These are phyloP conservation scores for Aproaerema taeniolella DNA, from an alignment of 2,888 invertebrate species.

Conservation along the genomic window DNA sequence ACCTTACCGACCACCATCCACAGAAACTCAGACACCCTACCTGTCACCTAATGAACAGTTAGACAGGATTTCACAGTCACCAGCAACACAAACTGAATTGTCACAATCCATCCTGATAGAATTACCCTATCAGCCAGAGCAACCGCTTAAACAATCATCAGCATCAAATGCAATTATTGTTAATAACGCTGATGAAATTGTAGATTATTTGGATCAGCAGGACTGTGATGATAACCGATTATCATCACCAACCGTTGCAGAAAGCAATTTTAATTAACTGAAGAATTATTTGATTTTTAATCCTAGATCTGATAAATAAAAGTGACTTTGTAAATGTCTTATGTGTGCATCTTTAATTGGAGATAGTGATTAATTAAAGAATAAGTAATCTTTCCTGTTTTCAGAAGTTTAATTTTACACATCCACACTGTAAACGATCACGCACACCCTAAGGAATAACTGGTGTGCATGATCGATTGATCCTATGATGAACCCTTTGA, in stretches of 20 bases:
- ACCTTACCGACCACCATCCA: neutral
- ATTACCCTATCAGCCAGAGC: neutral
- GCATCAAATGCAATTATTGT: neutral
- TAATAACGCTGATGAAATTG: neutral
- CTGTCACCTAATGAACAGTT: neutral
- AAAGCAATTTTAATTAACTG: neutral
- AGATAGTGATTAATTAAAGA: neutral
- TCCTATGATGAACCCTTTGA: too few species aligned
- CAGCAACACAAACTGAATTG: neutral
- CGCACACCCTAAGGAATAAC: neutral
- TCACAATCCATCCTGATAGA: neutral
- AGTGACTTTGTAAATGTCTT: neutral
- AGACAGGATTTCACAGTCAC: neutral
- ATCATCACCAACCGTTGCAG: neutral
- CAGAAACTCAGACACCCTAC: neutral
- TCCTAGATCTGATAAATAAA: neutral
- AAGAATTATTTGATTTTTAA: neutral
- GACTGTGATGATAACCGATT: neutral
- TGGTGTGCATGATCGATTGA: neutral
- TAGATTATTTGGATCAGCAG: neutral
- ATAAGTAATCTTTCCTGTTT: neutral
- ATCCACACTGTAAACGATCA: neutral
- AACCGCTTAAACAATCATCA: neutral
- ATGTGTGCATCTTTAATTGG: neutral
- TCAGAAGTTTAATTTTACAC: slow-evolving; percentile 1